Conservation (phyloP, 2,888 invertebrate species). For the Lasioglossum marginatum region DNA sequence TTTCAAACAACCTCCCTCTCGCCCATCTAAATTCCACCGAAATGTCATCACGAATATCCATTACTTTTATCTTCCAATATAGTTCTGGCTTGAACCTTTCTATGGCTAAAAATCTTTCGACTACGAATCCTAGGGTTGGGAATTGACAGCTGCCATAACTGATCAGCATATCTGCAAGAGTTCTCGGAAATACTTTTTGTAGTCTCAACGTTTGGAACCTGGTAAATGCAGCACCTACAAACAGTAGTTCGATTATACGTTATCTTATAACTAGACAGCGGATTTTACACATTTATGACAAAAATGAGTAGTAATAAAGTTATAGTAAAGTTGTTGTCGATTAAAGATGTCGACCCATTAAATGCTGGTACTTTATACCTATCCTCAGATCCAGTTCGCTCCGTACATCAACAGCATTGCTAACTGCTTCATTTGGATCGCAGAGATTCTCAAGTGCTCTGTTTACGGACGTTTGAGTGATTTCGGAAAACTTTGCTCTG, state of each 20-base stretch:
- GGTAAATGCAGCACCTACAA: slow-evolving; percentile 97
- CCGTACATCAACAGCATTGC: slow-evolving; percentile 97
- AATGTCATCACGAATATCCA: slow-evolving; percentile 90
- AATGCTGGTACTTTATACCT: slow-evolving; percentile 85
- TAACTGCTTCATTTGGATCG: slow-evolving; percentile 92
- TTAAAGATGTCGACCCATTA: no score
- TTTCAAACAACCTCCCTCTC: slow-evolving; percentile 94
- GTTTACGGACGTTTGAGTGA: slow-evolving; percentile 92
- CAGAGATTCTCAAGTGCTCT: slow-evolving; percentile 92
- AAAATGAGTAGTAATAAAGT: no score
- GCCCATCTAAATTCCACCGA: slow-evolving; percentile 96
- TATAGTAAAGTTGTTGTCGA: no score
- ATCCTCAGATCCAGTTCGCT: slow-evolving; percentile 96
- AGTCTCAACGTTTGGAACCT: slow-evolving; percentile 97
- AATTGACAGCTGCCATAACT: slow-evolving; percentile 99
- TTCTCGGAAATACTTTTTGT: slow-evolving; percentile 91
- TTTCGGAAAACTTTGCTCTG: slow-evolving; percentile 98
- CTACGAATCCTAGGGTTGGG: slow-evolving; percentile 99
- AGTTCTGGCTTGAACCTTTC: slow-evolving; percentile 95
- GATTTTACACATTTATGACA: no score
- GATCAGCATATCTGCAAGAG: slow-evolving; percentile 91
- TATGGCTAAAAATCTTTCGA: slow-evolving; percentile 96
- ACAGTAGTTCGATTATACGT: not conserved
- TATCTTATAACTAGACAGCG: no score
- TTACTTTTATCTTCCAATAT: slow-evolving; percentile 98